Evolutionary conservation across 1,140 invertebrate species (phyloP), one percentile per base, ranked within the genome.

Genomic region (Araneus ventricosus): DNA sequence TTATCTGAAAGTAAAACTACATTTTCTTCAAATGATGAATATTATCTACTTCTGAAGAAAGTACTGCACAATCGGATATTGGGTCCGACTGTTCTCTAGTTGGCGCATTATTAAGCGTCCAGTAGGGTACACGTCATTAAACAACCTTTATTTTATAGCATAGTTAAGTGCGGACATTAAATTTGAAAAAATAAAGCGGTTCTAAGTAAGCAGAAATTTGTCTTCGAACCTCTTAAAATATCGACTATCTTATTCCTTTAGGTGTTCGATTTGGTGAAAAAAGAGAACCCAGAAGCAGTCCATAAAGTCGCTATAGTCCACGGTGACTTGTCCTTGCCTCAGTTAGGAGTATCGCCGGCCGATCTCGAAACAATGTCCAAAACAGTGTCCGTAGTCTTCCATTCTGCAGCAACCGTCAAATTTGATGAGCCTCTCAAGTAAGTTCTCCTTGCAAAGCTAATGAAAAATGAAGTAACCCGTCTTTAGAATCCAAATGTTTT

Each of bases 321-420:
- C 80, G 99, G 99, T 17, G 99, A 99, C 95, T 97, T 99, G 89
- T 98, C 98, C 92, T 96, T 97, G 94, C 97, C 97, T 10, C 97
- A 98, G 90, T 95, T 99, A 45, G 99, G 99, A 6, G 97, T 99
- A 94, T 98, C 97, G 94, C 95, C 96, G 4, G 96, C 96, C 27
- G 98, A 99, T 96, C 97, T 97, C 94, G 96, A 97, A 79, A 95
- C 96, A 37, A 95, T 99, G 22, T 96, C 96, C 93, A 96, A 97
- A 4, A 96, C 97, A 94, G 98, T 99, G 80, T 97, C 98, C 85
- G 96, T 99, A 93, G 98, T 99, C 24, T 99, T 99, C 96, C 99
- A 99, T 96, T 99, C 98, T 86, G 99, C 99, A 8, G 99, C 99
- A 52, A 99, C 99, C n/a, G 97, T 99, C 75, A 98, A 99, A 95